Percentiles rank a stretch among this genome's conserved stretches.
phyloP scores from a whole-genome alignment of 2,113 vertebrate species.

The Hippocampus guttulatus region DNA sequence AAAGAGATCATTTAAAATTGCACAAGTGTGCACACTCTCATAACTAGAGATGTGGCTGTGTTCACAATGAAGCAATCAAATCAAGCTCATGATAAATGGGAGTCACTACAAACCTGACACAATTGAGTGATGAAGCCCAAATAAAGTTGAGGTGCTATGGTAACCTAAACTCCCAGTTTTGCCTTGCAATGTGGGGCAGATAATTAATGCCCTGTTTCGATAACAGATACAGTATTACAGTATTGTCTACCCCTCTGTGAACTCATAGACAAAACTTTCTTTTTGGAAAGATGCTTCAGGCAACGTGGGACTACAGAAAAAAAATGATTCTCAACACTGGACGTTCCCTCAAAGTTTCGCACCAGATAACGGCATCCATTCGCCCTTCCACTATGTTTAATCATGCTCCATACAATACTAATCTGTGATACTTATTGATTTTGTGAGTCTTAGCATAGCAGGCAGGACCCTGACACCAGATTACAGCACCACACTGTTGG shows the following conservation, averaged over 20 bases:
- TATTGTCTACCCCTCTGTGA: background rate
- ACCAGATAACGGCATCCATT: conserved; percentile 44
- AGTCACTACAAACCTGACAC: no score
- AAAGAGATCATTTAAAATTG: no score
- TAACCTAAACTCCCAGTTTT: no score
- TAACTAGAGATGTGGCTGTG: no score
- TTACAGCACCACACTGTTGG: conserved; percentile 12
- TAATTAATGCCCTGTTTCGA: background rate
- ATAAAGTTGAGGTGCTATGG: background rate
- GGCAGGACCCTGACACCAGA: conserved; percentile 19
- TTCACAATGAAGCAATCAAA: no score
- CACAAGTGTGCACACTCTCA: no score
- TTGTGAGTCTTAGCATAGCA: conserved; percentile 14
- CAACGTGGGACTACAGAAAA: conserved; percentile 11
- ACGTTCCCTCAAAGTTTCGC: conserved; percentile 33
- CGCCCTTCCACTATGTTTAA: conserved; percentile 32
- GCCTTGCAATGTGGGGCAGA: no score
- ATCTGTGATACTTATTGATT: conserved; percentile 50
- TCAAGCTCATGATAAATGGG: no score
- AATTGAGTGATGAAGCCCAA: no score
- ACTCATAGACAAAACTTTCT: background rate
- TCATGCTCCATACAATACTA: conserved; percentile 40
- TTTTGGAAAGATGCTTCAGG: conserved; percentile 4
- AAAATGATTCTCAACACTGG: background rate
- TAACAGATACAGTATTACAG: background rate